phyloP scores from a whole-genome alignment of 2,888 invertebrate species.

The Sisyra terminalis region DNA sequence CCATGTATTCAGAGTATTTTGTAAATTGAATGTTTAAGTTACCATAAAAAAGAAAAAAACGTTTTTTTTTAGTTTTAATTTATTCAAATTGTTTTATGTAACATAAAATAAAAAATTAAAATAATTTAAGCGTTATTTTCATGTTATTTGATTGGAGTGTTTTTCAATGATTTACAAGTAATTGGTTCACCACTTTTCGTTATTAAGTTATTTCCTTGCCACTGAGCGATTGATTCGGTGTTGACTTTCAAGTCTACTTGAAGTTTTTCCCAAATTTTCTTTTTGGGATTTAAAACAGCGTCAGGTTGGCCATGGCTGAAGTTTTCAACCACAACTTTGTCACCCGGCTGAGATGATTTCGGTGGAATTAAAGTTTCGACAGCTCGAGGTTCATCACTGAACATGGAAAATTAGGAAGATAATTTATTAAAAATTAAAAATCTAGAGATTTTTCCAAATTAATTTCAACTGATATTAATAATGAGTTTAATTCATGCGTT shows the following conservation, averaged over 20 bases:
- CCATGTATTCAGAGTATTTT: too few relatives aligned
- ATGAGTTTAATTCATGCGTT: too few relatives aligned
- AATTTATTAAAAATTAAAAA: too few relatives aligned
- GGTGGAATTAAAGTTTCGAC: slow-evolving; percentile 80
- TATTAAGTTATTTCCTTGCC: slow-evolving; percentile 67
- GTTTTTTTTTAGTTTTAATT: too few relatives aligned
- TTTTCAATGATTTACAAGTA: slow-evolving; percentile 55
- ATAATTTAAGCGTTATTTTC: background rate
- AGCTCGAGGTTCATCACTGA: slow-evolving; percentile 55
- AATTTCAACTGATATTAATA: slow-evolving; percentile 11
- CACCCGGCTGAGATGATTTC: slow-evolving; percentile 59
- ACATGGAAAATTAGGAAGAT: too few relatives aligned
- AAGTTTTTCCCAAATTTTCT: slow-evolving; percentile 89
- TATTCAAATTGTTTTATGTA: slow-evolving; percentile 1
- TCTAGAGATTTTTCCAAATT: slow-evolving; percentile 10
- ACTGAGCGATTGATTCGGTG: slow-evolving; percentile 55
- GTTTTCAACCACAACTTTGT: slow-evolving; percentile 67
- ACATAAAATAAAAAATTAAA: background rate
- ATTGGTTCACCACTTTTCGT: slow-evolving; percentile 60
- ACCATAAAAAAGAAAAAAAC: too few relatives aligned
- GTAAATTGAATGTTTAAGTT: too few relatives aligned
- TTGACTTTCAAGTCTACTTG: slow-evolving; percentile 64
- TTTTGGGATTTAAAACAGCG: slow-evolving; percentile 82
- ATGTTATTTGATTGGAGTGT: slow-evolving; percentile 66
- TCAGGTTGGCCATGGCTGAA: slow-evolving; percentile 64